These are phyloP conservation scores for Mythimna ferrago DNA, from an alignment of 2,888 invertebrate genomes.

Conservation along the genomic window DNA sequence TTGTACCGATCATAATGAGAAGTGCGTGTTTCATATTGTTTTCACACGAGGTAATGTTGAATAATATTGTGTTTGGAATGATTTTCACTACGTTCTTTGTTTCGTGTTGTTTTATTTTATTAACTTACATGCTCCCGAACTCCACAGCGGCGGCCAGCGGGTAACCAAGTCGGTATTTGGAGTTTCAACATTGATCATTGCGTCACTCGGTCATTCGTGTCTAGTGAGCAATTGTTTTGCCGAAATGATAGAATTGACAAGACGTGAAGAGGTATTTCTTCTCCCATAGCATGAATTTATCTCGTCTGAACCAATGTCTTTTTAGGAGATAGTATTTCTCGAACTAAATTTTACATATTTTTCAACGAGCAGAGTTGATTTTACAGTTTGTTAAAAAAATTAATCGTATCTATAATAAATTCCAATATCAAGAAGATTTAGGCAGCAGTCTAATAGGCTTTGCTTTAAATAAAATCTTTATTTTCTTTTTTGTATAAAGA, in stretches of 20 bases:
- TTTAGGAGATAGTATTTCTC: not conserved
- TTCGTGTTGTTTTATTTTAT: too few relatives aligned
- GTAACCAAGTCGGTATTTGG: not conserved
- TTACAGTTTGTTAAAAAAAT: too few relatives aligned
- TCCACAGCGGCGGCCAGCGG: not conserved
- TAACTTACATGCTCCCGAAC: too few relatives aligned
- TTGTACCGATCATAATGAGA: not conserved
- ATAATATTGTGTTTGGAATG: not conserved
- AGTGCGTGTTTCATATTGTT: not conserved
- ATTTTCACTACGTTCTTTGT: not conserved
- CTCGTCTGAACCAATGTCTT: not conserved
- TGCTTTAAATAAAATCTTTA: too few relatives aligned
- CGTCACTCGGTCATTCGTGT: too few relatives aligned
- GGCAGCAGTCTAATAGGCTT: too few relatives aligned
- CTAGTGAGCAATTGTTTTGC: not conserved
- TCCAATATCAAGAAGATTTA: not conserved
- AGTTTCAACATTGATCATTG: too few relatives aligned
- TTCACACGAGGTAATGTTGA: not conserved
- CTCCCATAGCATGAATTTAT: not conserved
- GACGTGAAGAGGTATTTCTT: not conserved
- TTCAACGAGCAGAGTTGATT: too few relatives aligned
- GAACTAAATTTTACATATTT: not conserved
- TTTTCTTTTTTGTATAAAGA: too few relatives aligned
- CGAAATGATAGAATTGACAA: not conserved
- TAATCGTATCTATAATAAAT: too few relatives aligned